Evolutionary conservation across 2,797 vertebrate species (phyloP), one percentile per base, ranked within the genome.

Genomic region (Nothura maculosa): DNA sequence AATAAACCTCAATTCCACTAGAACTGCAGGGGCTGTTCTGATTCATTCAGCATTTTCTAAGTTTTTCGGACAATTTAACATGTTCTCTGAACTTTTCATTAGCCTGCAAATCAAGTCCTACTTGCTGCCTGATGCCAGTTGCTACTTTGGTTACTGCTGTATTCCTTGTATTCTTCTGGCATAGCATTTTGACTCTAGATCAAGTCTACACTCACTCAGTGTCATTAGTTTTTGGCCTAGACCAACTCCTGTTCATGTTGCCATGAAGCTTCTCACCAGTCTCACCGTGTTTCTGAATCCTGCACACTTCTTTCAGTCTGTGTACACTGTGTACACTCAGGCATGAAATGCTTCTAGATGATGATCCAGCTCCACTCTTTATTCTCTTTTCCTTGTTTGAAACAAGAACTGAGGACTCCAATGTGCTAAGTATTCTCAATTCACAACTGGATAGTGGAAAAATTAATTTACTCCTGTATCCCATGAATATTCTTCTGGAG

Each of bases 71-170:
- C 63, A 79, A 81, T 87, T 76, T 48, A 85, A 45, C 70, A 30
- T 3, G 21, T 64, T 83, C 70, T 28, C 83, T 64, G 58, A 81
- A 90, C 50, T 68, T 81, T 57, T 84, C 27, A 48, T 81, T 48
- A 72, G 24, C 21, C n/a, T 34, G 47, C 43, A 87, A 83, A 94
- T 75, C 83, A 93, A 87, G 77, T 12, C 84, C 45, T 81, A 58
- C 62, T 68, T 72, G 48, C 74, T 75, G 48, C 58, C 48, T 42
- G 21, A n/a, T 55, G 83, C 60, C 78, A 93, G 83, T 54, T 81
- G 58, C 86, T 86, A 52, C 62, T 61, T 85, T 57, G 75, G 19
- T 20, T 92, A 64, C 70, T n/a, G 68, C 38, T 25, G 24, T 64
- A 81, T 58, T 88, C 74, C 66, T 34, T 25, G 21, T 61, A 81